phyloP scores from a whole-genome alignment of 2,797 vertebrate species.

The Amniataba percoides region DNA sequence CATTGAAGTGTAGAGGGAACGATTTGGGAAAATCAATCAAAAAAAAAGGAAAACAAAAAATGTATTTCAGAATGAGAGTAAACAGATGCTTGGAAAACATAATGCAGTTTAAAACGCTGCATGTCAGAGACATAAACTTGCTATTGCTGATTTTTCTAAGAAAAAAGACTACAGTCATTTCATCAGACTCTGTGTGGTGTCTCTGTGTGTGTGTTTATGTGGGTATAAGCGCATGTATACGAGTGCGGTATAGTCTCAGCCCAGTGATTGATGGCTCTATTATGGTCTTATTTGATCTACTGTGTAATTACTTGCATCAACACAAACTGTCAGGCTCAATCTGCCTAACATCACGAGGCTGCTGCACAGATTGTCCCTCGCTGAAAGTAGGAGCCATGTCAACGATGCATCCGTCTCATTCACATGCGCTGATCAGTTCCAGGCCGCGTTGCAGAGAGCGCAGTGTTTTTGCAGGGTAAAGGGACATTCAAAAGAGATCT shows the following conservation, averaged over 20 bases:
- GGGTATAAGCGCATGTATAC: background rate
- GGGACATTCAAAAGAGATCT: constrained; percentile 19
- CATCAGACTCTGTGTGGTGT: background rate
- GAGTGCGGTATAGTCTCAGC: constrained; percentile 24
- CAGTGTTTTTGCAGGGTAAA: background rate
- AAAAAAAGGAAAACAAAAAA: constrained; percentile 27
- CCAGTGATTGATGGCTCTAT: constrained; percentile 76
- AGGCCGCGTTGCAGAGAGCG: constrained; percentile 15
- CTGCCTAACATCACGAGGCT: constrained; percentile 58
- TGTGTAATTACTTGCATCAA: constrained; percentile 82
- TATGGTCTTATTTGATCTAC: constrained; percentile 79
- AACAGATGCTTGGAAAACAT: constrained; percentile 27
- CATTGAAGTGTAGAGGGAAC: constrained; percentile 31
- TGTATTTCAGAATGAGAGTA: constrained; percentile 30
- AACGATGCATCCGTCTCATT: constrained; percentile 45
- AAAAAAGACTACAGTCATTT: constrained; percentile 20
- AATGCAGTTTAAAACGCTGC: constrained; percentile 23
- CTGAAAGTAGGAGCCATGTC: constrained; percentile 39
- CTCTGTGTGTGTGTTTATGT: constrained; percentile 2
- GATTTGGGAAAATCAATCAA: constrained; percentile 43
- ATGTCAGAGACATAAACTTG: background rate
- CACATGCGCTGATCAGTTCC: constrained; percentile 31
- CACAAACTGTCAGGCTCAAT: constrained; percentile 78
- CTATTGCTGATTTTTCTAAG: constrained; percentile 4
- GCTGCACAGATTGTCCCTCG: constrained; percentile 54